Percentiles rank a stretch among this genome's conserved stretches.
These are phyloP conservation scores for Cheumatopsyche charites DNA, from an alignment of 1,140 invertebrate species.

Conservation along the genomic window DNA sequence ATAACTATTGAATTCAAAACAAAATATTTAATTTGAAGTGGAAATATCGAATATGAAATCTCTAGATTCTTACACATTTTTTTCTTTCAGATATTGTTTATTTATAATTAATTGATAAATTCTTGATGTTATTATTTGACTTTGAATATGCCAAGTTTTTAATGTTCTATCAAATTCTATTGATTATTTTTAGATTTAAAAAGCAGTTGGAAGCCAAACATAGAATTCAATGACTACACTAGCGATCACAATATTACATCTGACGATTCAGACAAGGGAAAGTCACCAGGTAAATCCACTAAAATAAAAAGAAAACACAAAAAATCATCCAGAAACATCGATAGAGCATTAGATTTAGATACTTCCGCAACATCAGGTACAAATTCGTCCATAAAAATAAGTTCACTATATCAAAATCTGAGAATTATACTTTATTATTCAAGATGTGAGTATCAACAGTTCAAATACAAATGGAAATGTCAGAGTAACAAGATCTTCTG, in stretches of 20 bases:
- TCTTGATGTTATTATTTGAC: no score
- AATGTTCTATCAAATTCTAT: no score
- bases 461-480: constrained; percentile 23
- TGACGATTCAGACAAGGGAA: constrained; percentile 39
- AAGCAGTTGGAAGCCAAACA: constrained; percentile 39
- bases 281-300: constrained; percentile 38
- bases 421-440: neutral
- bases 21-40: no score
- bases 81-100: no score
- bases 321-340: constrained; percentile 27
- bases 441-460: constrained; percentile 28
- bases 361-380: constrained; percentile 31
- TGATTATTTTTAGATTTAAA: constrained; percentile 41
- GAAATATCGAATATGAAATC: no score
- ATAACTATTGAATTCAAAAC: no score
- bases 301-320: constrained; percentile 33
- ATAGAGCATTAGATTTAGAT: constrained; percentile 27
- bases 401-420: no score
- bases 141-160: no score
- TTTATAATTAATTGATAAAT: no score
- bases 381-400: no score
- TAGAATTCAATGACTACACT: constrained; percentile 35
- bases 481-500: neutral
- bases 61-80: no score
- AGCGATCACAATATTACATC: constrained; percentile 41